These are phyloP conservation scores for Hermaeophaga mercurialis DNA, from an alignment of 2,888 invertebrate species.

Conservation along the genomic window DNA sequence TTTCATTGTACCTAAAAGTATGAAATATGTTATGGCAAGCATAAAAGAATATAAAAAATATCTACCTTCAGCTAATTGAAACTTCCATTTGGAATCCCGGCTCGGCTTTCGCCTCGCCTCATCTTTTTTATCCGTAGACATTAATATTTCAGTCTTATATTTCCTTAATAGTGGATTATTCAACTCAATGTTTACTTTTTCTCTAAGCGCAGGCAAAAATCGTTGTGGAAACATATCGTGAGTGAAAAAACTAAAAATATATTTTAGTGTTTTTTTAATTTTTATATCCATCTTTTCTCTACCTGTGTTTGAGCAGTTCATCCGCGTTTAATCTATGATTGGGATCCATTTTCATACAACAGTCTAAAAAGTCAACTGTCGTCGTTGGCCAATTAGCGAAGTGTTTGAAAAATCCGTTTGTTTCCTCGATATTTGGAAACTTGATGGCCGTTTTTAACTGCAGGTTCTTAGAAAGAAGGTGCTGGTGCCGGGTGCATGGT, in stretches of 20 bases:
- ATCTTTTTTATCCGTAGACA: constrained; percentile 53
- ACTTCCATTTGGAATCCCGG: constrained; percentile 48
- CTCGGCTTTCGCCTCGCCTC: constrained; percentile 36
- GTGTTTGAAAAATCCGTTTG: constrained; percentile 48
- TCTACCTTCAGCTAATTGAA: constrained; percentile 48
- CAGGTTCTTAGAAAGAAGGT: constrained; percentile 57
- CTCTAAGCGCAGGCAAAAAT: constrained; percentile 69
- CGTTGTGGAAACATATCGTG: constrained; percentile 64
- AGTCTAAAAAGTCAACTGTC: constrained; percentile 57
- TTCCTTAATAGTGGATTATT: constrained; percentile 61
- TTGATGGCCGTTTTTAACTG: constrained; percentile 57
- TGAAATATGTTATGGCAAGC: no score
- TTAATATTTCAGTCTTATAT: constrained; percentile 52
- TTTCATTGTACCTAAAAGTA: constrained; percentile 42
- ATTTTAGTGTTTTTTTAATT: no score
- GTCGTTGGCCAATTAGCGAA: constrained; percentile 58
- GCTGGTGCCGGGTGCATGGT: constrained; percentile 58
- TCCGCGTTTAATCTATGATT: constrained; percentile 66
- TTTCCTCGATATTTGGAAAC: constrained; percentile 41
- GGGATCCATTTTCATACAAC: constrained; percentile 69
- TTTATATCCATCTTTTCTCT: background rate
- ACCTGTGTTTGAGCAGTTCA: constrained; percentile 61
- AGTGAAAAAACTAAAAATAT: constrained; percentile 25
- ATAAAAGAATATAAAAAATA: no score
- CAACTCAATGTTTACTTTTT: constrained; percentile 68